Evolutionary conservation across 2,113 vertebrate genomes (phyloP).

Genomic region (Lanius collurio): DNA sequence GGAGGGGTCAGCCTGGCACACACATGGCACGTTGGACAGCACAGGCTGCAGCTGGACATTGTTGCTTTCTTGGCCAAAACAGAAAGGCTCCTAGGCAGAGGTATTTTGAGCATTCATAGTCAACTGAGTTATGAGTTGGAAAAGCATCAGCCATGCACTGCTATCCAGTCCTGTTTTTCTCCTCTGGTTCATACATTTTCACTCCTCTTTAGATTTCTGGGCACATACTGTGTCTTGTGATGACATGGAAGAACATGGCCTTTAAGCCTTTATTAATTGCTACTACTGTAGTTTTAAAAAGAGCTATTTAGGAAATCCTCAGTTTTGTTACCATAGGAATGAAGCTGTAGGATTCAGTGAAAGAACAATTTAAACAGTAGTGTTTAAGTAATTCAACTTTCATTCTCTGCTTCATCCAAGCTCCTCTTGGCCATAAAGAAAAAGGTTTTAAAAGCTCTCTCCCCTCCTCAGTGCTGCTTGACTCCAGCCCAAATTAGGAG

Average conservation of each 20-base stretch:
- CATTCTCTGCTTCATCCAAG: neutral
- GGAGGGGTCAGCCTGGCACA: neutral
- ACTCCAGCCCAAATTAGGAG: neutral
- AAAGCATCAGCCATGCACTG: neutral
- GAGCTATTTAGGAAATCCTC: slow-evolving; percentile 26
- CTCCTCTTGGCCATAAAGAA: neutral
- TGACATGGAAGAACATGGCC: neutral
- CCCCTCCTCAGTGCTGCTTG: neutral
- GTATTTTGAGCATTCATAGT: neutral
- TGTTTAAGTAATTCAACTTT: neutral
- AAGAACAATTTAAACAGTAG: neutral
- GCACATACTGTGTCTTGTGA: neutral
- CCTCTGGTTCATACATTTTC: neutral
- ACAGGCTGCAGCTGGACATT: neutral
- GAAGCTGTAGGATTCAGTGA: neutral
- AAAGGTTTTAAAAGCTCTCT: neutral
- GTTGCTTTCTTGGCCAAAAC: neutral
- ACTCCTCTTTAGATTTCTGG: neutral
- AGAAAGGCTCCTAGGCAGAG: neutral
- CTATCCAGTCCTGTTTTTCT: neutral
- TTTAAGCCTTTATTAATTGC: slow-evolving; percentile 15
- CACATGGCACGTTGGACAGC: neutral
- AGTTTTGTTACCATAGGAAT: slow-evolving; percentile 44
- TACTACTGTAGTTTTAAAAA: neutral
- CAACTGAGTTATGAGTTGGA: neutral